Evolutionary conservation across 2,888 invertebrate genomes (phyloP).

Genomic region (Drosophila parthenogenetica): DNA sequence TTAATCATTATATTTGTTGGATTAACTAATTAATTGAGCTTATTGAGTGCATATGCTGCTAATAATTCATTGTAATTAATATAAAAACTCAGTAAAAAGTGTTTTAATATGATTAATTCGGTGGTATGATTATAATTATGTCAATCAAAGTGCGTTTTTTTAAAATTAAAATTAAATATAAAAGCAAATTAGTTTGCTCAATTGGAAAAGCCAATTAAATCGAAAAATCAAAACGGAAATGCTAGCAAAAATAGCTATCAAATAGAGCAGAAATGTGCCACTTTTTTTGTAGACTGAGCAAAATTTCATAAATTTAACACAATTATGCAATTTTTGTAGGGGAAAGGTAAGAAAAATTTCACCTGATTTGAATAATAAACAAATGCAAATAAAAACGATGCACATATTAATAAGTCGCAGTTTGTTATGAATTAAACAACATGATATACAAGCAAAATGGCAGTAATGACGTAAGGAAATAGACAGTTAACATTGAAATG

Average conservation of each 20-base stretch:
- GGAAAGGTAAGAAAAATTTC: constrained; percentile 25
- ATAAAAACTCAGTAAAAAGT: not conserved
- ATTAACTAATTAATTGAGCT: not conserved
- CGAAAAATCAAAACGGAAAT: constrained; percentile 33
- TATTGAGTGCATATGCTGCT: not conserved
- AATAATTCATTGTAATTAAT: not conserved
- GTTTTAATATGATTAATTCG: no score
- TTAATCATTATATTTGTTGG: no score
- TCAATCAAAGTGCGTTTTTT: not conserved
- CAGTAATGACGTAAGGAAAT: constrained; percentile 13
- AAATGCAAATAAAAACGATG: not conserved
- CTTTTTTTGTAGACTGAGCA: not conserved
- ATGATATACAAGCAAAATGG: constrained; percentile 11
- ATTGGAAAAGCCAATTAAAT: constrained; percentile 5
- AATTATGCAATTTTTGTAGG: constrained; percentile 25
- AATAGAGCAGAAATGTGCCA: constrained; percentile 50
- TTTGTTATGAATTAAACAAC: constrained; percentile 11
- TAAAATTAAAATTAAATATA: not conserved
- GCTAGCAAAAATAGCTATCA: constrained; percentile 43
- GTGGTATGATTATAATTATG: not conserved
- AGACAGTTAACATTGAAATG: constrained; percentile 2
- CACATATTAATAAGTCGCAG: constrained; percentile 25
- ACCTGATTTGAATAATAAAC: constrained; percentile 33
- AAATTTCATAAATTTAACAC: constrained; percentile 21
- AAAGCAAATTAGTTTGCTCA: not conserved